Percentiles rank a stretch among this genome's conserved stretches.
Evolutionary conservation across 2,113 vertebrate species (phyloP).

Genomic region (Elephantulus edwardii): DNA sequence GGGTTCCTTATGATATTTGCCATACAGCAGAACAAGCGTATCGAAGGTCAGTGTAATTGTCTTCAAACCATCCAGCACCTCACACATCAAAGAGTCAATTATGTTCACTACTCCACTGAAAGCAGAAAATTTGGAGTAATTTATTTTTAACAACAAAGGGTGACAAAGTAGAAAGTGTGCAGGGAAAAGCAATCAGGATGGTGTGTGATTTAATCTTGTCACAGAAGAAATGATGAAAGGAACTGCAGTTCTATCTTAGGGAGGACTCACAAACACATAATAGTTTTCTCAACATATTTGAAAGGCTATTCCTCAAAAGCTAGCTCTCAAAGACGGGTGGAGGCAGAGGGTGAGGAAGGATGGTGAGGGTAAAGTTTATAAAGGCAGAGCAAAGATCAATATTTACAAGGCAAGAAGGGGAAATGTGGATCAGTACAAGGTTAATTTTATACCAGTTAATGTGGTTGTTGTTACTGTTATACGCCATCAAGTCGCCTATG

Average conservation of each 20-base stretch:
- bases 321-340: not conserved
- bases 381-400: constrained; percentile 21
- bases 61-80: constrained; percentile 62
- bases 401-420: not conserved
- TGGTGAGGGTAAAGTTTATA: not conserved
- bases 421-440: constrained; percentile 28
- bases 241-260: not conserved
- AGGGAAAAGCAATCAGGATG: constrained; percentile 63
- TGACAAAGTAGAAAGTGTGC: constrained; percentile 68
- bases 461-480: too few relatives aligned
- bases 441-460: constrained; percentile 21
- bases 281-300: constrained; percentile 17
- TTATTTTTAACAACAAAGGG: constrained; percentile 77
- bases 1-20: constrained; percentile 53
- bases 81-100: constrained; percentile 74
- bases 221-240: constrained; percentile 63
- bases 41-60: constrained; percentile 71
- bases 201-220: constrained; percentile 58
- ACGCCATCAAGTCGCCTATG: too few relatives aligned
- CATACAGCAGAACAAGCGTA: constrained; percentile 34
- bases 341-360: not conserved
- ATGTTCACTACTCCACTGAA: constrained; percentile 65
- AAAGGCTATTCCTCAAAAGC: constrained; percentile 5
- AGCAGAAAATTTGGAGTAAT: constrained; percentile 74
- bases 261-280: not conserved